phyloP scores from a whole-genome alignment of 2,113 vertebrate genomes.

The Cheilinus undulatus region DNA sequence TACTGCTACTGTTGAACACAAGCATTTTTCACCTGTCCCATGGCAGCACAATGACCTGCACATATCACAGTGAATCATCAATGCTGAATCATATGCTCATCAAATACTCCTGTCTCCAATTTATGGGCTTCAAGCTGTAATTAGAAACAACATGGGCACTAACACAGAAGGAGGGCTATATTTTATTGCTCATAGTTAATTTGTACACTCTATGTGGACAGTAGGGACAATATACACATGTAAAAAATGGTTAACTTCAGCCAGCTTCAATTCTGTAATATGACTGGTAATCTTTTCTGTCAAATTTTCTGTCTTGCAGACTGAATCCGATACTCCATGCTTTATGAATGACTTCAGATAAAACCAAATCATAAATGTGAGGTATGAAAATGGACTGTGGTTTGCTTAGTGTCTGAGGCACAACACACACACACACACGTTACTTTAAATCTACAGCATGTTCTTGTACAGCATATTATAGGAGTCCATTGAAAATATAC shows the following conservation, averaged over 20 bases:
- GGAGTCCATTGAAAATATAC: neutral
- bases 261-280: no score
- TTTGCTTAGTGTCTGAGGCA: no score
- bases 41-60: neutral
- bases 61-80: no score
- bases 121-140: no score
- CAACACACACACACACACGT: neutral
- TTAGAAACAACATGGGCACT: no score
- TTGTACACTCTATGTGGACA: no score
- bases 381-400: slow-evolving; percentile 17
- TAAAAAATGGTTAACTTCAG: no score
- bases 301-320: neutral
- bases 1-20: neutral
- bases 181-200: no score
- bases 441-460: neutral
- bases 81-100: no score
- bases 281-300: neutral
- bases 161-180: no score
- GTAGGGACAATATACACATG: no score
- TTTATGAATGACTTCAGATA: slow-evolving; percentile 8
- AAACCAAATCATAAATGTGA: neutral
- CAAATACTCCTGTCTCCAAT: no score
- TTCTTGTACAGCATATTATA: neutral
- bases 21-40: neutral
- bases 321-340: neutral